A percentile compares a stretch with the other conserved stretches of the same genome.
Conservation (phyloP, 2,888 invertebrate species). For the Salpingus planirostris region DNA sequence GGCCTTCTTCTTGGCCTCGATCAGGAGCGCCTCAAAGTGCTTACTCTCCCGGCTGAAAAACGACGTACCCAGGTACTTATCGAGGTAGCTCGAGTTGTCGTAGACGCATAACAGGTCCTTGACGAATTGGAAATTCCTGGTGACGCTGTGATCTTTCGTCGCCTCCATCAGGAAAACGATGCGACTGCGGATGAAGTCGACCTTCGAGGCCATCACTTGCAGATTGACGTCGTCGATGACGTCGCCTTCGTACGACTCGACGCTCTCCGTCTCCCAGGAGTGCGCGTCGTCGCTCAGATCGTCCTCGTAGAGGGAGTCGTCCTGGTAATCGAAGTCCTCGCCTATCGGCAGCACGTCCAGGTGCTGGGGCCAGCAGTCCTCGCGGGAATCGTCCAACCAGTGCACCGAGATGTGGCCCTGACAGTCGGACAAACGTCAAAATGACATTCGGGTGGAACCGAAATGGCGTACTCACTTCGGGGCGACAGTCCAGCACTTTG, state of each 20-base stretch:
- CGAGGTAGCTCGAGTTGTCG: constrained; percentile 78
- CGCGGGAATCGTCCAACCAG: constrained; percentile 81
- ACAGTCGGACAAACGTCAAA: too few relatives aligned
- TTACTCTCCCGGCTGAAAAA: constrained; percentile 54
- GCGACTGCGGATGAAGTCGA: constrained; percentile 37
- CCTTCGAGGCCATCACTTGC: constrained; percentile 61
- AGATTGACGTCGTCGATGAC: constrained; percentile 39
- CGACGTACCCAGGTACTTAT: constrained; percentile 74
- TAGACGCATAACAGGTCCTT: constrained; percentile 71
- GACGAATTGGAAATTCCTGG: constrained; percentile 59
- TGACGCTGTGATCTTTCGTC: constrained; percentile 65
- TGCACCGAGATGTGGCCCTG: constrained; percentile 75
- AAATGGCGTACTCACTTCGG: constrained; percentile 44
- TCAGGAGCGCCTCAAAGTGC: constrained; percentile 67
- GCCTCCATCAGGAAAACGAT: constrained; percentile 58
- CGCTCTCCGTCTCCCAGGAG: constrained; percentile 77
- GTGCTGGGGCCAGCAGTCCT: constrained; percentile 86
- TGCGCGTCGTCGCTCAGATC: constrained; percentile 15
- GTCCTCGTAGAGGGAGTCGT: constrained; percentile 28
- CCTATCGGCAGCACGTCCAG: constrained; percentile 60
- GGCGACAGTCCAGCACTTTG: constrained; percentile 81
- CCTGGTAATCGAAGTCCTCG: constrained; percentile 67
- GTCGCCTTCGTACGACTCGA: constrained; percentile 50
- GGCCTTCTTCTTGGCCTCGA: constrained; percentile 67
- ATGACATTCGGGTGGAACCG: neutral